Conservation (phyloP, 2,797 vertebrate species). For the Thaleichthys pacificus region DNA sequence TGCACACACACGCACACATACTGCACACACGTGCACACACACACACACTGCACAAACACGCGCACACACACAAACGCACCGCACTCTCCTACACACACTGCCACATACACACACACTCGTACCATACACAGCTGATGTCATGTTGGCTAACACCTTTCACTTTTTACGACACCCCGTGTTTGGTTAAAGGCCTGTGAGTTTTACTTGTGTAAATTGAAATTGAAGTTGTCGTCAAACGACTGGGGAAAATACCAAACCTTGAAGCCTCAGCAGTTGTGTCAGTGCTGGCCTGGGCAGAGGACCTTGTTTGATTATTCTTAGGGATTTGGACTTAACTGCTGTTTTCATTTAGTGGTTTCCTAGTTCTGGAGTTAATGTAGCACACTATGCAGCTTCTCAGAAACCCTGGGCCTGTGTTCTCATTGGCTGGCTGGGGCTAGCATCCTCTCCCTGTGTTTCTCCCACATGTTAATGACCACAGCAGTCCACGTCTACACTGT, state of each 20-base stretch:
- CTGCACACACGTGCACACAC: slow-evolving; percentile 3
- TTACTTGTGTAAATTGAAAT: slow-evolving; percentile 69
- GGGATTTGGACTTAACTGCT: slow-evolving; percentile 52
- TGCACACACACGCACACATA: too few species aligned
- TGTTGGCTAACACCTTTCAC: slow-evolving; percentile 68
- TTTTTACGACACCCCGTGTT: slow-evolving; percentile 52
- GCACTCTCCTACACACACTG: slow-evolving; percentile 21
- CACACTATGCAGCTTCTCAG: neutral
- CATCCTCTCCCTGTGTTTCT: neutral
- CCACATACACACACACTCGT: slow-evolving; percentile 26
- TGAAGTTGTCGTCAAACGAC: slow-evolving; percentile 60
- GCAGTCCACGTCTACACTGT: neutral
- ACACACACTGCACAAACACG: too few species aligned
- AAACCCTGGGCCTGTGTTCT: neutral
- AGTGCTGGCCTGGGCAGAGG: slow-evolving; percentile 60
- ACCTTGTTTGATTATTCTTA: slow-evolving; percentile 66
- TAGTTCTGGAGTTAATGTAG: slow-evolving; percentile 40
- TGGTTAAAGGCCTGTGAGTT: slow-evolving; percentile 48
- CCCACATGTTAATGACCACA: too few species aligned
- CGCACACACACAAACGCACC: slow-evolving; percentile 35
- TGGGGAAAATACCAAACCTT: slow-evolving; percentile 21
- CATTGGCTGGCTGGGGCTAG: neutral
- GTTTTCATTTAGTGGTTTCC: slow-evolving; percentile 55
- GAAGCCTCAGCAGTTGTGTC: slow-evolving; percentile 59
- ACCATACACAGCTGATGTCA: slow-evolving; percentile 69